Conservation (phyloP, 2,888 invertebrate genomes). For the Escarpia spicata region DNA sequence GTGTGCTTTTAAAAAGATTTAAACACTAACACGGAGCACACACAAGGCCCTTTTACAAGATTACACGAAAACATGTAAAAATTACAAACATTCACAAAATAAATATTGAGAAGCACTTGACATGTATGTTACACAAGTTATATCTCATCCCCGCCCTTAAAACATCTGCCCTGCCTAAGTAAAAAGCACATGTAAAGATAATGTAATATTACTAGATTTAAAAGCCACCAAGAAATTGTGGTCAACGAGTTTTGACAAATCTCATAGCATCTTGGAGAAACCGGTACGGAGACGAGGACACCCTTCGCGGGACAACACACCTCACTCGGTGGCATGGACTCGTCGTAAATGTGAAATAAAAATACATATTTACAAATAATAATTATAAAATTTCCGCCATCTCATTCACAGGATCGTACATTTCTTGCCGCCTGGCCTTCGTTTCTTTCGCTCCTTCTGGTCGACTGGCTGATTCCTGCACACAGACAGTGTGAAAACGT, state of each 20-base stretch:
- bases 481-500: not conserved
- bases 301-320: not conserved
- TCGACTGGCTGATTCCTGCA: slow-evolving; percentile 23
- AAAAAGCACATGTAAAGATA: slow-evolving; percentile 13
- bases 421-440: slow-evolving; percentile 14
- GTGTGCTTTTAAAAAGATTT: not conserved
- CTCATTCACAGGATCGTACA: not conserved
- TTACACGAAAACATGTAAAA: not conserved
- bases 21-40: not conserved
- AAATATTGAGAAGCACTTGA: slow-evolving; percentile 1
- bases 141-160: not conserved
- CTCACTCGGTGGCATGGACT: not conserved
- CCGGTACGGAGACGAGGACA: not conserved
- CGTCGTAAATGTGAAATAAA: not conserved
- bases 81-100: slow-evolving; percentile 7
- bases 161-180: not conserved
- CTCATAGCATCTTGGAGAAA: not conserved
- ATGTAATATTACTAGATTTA: not conserved
- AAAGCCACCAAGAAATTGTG: not conserved
- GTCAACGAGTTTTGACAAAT: not conserved
- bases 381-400: slow-evolving; percentile 9
- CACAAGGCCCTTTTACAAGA: not conserved
- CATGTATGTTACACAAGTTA: not conserved
- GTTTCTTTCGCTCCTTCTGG: not conserved
- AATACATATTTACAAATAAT: slow-evolving; percentile 16